phyloP scores from a whole-genome alignment of 2,888 invertebrate genomes.

The Eilema caniola region DNA sequence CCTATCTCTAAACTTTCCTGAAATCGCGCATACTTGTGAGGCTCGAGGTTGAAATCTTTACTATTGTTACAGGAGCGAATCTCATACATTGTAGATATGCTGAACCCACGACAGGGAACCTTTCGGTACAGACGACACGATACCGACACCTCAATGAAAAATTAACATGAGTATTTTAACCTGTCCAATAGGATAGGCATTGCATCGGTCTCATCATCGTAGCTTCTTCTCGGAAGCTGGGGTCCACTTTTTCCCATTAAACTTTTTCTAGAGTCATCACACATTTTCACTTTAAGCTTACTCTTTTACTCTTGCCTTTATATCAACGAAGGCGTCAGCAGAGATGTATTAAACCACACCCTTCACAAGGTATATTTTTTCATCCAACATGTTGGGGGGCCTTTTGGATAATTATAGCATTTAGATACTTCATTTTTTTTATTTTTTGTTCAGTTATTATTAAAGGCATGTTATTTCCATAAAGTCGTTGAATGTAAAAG shows the following conservation, averaged over 20 bases:
- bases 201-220: too few species aligned
- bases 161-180: not conserved
- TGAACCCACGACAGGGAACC: conserved; percentile 19
- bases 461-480: too few species aligned
- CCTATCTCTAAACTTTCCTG: conserved; percentile 52
- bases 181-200: too few species aligned
- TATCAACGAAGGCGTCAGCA: not conserved
- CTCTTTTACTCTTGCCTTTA: not conserved
- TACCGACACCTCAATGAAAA: not conserved
- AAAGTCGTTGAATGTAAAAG: conserved; percentile 21
- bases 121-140: conserved; percentile 13
- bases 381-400: not conserved
- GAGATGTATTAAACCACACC: not conserved
- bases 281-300: too few species aligned
- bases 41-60: conserved; percentile 49
- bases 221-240: too few species aligned
- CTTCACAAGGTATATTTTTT: not conserved
- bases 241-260: too few species aligned
- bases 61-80: conserved; percentile 50
- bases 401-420: not conserved
- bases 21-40: conserved; percentile 43
- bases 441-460: too few species aligned
- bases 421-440: not conserved
- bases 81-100: conserved; percentile 40
- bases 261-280: too few species aligned